phyloP scores from a whole-genome alignment of 2,888 invertebrate genomes.

The Thereva nobilitata region DNA sequence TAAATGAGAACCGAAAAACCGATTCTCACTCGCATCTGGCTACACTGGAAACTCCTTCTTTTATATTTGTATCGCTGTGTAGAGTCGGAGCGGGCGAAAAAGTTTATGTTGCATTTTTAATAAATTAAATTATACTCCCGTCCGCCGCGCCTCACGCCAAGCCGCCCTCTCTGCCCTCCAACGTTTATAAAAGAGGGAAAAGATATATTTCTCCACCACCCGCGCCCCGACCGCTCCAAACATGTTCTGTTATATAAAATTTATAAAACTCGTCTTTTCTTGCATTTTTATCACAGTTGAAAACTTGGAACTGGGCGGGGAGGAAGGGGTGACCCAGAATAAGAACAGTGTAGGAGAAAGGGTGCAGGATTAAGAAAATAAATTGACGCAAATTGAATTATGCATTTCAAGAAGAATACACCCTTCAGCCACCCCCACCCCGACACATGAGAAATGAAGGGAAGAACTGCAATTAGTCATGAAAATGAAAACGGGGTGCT shows the following conservation, averaged over 20 bases:
- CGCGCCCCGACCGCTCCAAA: conserved; percentile 13
- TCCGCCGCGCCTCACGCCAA: conserved; percentile 3
- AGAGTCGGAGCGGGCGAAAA: conserved; percentile 14
- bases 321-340: conserved; percentile 14
- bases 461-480: conserved; percentile 34
- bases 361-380: conserved; percentile 31
- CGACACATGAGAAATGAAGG: conserved; percentile 29
- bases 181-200: conserved; percentile 21
- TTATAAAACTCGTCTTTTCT: conserved; percentile 36
- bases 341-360: conserved; percentile 21
- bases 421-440: conserved; percentile 12
- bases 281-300: conserved; percentile 31
- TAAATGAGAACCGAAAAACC: conserved; percentile 19
- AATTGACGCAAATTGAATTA: conserved; percentile 36
- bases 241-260: conserved; percentile 32
- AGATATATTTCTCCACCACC: conserved; percentile 29
- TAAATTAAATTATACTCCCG: conserved; percentile 32
- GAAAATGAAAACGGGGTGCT: conserved; percentile 9
- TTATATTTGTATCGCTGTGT: conserved; percentile 1
- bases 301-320: not conserved
- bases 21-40: conserved; percentile 19
- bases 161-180: conserved; percentile 8
- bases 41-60: conserved; percentile 14
- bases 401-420: conserved; percentile 34
- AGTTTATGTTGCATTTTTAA: conserved; percentile 36